Conservation (phyloP, 2,888 invertebrate species). For the Sycophila texana region DNA sequence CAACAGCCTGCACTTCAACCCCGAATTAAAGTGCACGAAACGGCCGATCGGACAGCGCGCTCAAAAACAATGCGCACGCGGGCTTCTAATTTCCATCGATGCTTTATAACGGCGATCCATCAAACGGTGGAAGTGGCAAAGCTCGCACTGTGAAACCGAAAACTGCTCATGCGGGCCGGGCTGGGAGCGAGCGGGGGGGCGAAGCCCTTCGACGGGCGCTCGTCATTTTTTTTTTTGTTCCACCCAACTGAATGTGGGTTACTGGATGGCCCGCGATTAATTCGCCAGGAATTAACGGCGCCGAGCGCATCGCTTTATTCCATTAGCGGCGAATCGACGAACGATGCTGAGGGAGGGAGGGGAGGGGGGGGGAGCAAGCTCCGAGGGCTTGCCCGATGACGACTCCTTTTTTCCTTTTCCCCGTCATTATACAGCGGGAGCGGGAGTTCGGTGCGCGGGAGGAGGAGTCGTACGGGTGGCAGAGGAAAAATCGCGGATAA, state of each 20-base stretch:
- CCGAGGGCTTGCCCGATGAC: neutral
- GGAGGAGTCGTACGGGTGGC: slow-evolving; percentile 46
- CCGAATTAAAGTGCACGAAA: too few relatives aligned
- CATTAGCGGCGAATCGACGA: neutral
- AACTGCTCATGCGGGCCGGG: slow-evolving; percentile 32
- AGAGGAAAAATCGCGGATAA: slow-evolving; percentile 51
- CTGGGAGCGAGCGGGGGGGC: neutral
- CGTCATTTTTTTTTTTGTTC: slow-evolving; percentile 35
- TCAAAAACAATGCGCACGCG: neutral
- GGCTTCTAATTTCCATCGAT: slow-evolving; percentile 7
- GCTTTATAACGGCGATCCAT: neutral
- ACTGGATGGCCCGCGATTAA: slow-evolving; percentile 47
- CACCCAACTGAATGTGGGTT: slow-evolving; percentile 51
- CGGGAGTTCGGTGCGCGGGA: too few relatives aligned
- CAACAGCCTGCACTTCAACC: too few relatives aligned
- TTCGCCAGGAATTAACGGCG: slow-evolving; percentile 18
- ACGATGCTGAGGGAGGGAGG: neutral
- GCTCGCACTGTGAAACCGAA: neutral
- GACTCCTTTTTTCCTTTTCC: slow-evolving; percentile 4
- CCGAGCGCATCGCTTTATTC: neutral
- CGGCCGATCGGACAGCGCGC: too few relatives aligned
- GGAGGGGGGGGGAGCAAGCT: neutral
- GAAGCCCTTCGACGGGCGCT: slow-evolving; percentile 37
- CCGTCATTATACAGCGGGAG: slow-evolving; percentile 49
- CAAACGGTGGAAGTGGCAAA: neutral